Percentiles rank a stretch among this genome's conserved stretches.
These are phyloP conservation scores for Phytoseiulus persimilis DNA, from an alignment of 2,888 invertebrate species.

Conservation along the genomic window DNA sequence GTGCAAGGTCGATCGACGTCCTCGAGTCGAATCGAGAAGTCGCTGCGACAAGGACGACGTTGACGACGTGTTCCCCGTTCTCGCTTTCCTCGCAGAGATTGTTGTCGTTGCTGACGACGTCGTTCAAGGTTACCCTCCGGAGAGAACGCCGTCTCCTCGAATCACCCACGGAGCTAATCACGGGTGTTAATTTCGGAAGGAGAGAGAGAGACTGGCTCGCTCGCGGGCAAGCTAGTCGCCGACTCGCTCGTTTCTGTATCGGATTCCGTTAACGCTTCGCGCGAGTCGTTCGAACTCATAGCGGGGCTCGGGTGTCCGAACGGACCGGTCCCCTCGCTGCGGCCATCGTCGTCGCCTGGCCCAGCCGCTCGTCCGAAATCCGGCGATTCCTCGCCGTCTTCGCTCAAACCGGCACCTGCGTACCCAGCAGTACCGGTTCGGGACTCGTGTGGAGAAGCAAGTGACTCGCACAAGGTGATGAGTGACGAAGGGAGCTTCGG, in stretches of 20 bases:
- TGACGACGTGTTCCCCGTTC: too few relatives aligned
- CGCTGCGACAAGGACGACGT: too few relatives aligned
- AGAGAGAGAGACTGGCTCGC: not conserved
- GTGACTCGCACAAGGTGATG: not conserved
- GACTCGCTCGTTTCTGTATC: slow-evolving; percentile 12
- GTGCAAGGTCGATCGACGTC: too few relatives aligned
- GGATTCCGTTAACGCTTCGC: slow-evolving; percentile 33
- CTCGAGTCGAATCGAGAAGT: too few relatives aligned
- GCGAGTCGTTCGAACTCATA: not conserved
- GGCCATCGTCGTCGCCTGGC: not conserved
- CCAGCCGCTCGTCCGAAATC: not conserved
- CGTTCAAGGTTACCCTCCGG: not conserved
- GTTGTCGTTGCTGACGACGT: too few relatives aligned
- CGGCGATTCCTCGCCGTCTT: not conserved
- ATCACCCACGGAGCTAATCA: slow-evolving; percentile 13
- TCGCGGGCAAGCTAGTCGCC: not conserved
- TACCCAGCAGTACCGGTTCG: not conserved
- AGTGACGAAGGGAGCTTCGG: not conserved
- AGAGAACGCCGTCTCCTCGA: not conserved
- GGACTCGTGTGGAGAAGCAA: not conserved
- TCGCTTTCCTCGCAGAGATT: too few relatives aligned
- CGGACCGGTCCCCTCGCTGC: not conserved
- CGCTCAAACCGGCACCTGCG: not conserved
- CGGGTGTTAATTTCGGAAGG: slow-evolving; percentile 28
- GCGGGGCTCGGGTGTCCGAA: not conserved